These are phyloP conservation scores for Piscicola geometra DNA, from an alignment of 2,888 invertebrate genomes.

Conservation along the genomic window DNA sequence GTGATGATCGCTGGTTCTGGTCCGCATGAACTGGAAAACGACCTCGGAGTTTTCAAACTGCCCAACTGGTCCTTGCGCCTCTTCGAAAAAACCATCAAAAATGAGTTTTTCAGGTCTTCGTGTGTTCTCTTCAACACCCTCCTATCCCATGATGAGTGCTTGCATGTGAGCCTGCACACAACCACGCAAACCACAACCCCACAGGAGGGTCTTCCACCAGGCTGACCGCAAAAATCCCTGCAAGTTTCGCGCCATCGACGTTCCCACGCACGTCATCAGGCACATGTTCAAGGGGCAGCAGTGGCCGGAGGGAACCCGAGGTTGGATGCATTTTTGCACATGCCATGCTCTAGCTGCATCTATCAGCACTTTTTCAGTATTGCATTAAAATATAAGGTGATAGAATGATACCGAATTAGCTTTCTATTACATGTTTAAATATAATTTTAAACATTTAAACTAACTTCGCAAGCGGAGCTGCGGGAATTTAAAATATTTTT, in stretches of 20 bases:
- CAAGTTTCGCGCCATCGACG: slow-evolving; percentile 48
- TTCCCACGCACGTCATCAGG: slow-evolving; percentile 55
- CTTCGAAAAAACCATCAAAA: slow-evolving; percentile 62
- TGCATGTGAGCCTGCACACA: background rate
- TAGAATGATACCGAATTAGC: no score
- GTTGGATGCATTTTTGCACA: no score
- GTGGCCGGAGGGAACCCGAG: slow-evolving; percentile 63
- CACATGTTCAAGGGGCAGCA: slow-evolving; percentile 63
- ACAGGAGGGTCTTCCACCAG: slow-evolving; percentile 52
- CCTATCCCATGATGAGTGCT: background rate
- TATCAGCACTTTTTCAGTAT: no score
- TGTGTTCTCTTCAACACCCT: background rate
- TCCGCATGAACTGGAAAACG: slow-evolving; percentile 64
- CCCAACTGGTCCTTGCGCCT: slow-evolving; percentile 58
- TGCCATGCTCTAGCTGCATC: no score
- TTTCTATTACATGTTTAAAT: no score
- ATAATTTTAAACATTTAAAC: no score
- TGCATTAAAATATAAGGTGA: no score
- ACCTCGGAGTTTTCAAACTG: slow-evolving; percentile 58
- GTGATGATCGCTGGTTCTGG: slow-evolving; percentile 67
- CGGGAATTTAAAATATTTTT: no score
- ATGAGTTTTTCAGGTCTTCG: slow-evolving; percentile 26
- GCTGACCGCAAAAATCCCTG: slow-evolving; percentile 45
- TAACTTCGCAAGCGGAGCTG: no score
- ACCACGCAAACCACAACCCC: slow-evolving; percentile 1